These are phyloP conservation scores for Trichonephila clavipes DNA, from an alignment of 1,140 invertebrate genomes.

Conservation along the genomic window DNA sequence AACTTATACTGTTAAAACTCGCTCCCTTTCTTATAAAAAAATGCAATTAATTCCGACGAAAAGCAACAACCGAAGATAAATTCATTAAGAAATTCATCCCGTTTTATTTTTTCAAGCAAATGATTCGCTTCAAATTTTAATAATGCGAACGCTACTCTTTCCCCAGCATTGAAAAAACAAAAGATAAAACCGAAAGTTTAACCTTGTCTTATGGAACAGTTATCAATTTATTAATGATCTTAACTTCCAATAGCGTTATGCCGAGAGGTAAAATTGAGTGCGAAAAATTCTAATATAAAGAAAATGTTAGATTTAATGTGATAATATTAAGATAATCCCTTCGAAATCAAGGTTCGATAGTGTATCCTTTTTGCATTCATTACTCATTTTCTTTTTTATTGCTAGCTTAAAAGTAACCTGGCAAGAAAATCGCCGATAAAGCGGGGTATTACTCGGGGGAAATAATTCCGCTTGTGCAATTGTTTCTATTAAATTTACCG, in stretches of 20 bases:
- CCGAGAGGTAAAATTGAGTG: not conserved
- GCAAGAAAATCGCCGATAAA: not conserved
- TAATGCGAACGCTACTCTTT: too few species aligned
- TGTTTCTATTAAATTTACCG: conserved; percentile 4
- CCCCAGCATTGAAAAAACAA: too few species aligned
- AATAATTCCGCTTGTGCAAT: not conserved
- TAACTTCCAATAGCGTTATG: not conserved
- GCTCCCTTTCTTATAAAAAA: too few species aligned
- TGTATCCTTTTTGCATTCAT: not conserved
- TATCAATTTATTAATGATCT: conserved; percentile 24
- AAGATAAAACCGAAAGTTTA: not conserved
- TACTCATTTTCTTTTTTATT: not conserved
- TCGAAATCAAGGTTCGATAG: not conserved
- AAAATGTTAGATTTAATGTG: not conserved
- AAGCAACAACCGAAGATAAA: too few species aligned
- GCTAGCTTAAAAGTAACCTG: not conserved
- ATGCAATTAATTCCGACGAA: too few species aligned
- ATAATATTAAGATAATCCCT: conserved; percentile 16
- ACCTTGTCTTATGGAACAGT: conserved; percentile 11
- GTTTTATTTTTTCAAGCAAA: too few species aligned
- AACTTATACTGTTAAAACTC: too few species aligned
- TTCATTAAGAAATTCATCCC: too few species aligned
- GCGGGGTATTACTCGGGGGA: not conserved
- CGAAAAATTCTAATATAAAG: not conserved
- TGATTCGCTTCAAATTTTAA: too few species aligned